These are phyloP conservation scores for Teinopalpus imperialis DNA, from an alignment of 2,888 invertebrate genomes.

Conservation along the genomic window DNA sequence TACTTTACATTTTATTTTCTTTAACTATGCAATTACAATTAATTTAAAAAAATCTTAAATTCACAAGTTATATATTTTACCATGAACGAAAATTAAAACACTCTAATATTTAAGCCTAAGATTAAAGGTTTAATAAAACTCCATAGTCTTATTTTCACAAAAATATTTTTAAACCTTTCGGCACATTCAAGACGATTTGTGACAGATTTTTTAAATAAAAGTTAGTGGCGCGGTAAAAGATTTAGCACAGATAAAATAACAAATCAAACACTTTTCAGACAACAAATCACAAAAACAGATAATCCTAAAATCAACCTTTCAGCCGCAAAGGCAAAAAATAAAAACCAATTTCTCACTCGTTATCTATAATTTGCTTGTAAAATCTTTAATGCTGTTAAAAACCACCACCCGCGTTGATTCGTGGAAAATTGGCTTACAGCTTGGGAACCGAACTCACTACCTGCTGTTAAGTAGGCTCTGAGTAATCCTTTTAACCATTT, in stretches of 20 bases:
- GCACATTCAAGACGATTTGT: background rate
- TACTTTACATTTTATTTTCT: too few relatives aligned
- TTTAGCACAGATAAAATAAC: conserved; percentile 12
- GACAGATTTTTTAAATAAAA: conserved; percentile 1
- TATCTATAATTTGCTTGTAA: conserved; percentile 45
- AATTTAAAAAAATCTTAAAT: background rate
- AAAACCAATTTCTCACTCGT: conserved; percentile 37
- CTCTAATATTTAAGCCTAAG: too few relatives aligned
- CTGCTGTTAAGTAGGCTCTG: conserved; percentile 36
- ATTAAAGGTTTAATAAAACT: too few relatives aligned
- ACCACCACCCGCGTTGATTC: conserved; percentile 61
- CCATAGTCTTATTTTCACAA: too few relatives aligned
- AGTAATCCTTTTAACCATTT: conserved; percentile 56
- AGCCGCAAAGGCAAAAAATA: conserved; percentile 28
- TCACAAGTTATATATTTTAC: conserved; percentile 4
- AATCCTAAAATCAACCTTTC: conserved; percentile 22
- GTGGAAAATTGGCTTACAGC: conserved; percentile 45
- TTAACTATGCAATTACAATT: too few relatives aligned
- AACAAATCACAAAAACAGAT: background rate
- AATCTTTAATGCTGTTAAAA: conserved; percentile 48
- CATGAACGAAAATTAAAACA: too few relatives aligned
- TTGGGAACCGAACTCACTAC: conserved; percentile 51
- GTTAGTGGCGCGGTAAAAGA: conserved; percentile 10
- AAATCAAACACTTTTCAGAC: conserved; percentile 20
- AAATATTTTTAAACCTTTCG: background rate